Percentiles rank a stretch among this genome's conserved stretches.
These are phyloP conservation scores for Oplegnathus fasciatus DNA, from an alignment of 2,113 vertebrate genomes.

Conservation along the genomic window DNA sequence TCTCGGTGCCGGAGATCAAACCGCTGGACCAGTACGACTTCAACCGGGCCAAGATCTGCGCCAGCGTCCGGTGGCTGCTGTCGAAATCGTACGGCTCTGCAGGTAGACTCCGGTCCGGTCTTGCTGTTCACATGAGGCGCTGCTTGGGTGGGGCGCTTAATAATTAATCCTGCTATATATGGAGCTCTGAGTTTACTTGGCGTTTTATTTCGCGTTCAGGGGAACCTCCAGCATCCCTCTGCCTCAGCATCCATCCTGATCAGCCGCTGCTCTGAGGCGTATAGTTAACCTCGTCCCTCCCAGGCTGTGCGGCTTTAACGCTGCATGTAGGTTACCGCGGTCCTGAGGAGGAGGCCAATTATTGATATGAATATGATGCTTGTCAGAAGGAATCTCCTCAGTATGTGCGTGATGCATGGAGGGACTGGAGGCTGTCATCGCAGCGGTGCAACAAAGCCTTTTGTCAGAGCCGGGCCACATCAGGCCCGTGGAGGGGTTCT, in stretches of 20 bases:
- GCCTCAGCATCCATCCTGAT: constrained; percentile 10
- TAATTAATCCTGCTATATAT: constrained; percentile 28
- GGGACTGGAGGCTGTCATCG: constrained; percentile 14
- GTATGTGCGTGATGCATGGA: constrained; percentile 21
- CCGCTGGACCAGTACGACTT: constrained; percentile 92
- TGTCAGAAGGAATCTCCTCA: constrained; percentile 28
- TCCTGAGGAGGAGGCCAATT: neutral
- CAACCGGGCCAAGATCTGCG: constrained; percentile 87
- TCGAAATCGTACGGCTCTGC: constrained; percentile 86
- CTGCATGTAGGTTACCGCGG: neutral
- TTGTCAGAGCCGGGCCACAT: constrained; percentile 44
- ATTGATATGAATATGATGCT: neutral
- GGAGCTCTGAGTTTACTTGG: neutral
- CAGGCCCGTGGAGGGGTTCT: constrained; percentile 23
- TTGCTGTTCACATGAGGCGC: neutral
- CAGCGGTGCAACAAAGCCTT: constrained; percentile 72
- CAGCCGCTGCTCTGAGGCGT: neutral
- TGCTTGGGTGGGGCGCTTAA: constrained; percentile 74
- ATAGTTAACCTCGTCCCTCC: neutral
- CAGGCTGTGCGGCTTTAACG: neutral
- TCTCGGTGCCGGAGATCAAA: constrained; percentile 91
- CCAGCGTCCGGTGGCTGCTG: constrained; percentile 91
- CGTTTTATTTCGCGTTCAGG: neutral
- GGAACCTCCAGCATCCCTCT: constrained; percentile 14
- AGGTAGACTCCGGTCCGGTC: constrained; percentile 79